Evolutionary conservation across 2,888 invertebrate genomes (phyloP).

Genomic region (Anticlea derivata): DNA sequence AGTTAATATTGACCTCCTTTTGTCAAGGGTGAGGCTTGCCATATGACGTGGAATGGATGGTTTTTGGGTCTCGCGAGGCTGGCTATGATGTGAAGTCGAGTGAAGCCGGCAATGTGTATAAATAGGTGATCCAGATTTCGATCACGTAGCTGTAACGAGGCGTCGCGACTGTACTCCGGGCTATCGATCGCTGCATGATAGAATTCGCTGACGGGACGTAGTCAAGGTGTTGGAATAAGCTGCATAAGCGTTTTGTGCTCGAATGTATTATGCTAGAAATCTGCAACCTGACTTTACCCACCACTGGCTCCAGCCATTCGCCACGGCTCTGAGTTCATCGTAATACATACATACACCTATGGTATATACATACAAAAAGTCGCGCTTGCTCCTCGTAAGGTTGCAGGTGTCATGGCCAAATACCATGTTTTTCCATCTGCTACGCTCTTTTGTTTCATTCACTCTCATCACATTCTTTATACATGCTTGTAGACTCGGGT

Average conservation of each 20-base stretch:
- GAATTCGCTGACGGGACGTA: conserved; percentile 48
- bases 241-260: conserved; percentile 39
- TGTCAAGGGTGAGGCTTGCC: conserved; percentile 11
- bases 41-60: conserved; percentile 27
- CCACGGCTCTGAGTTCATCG: too few species aligned
- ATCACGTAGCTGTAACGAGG: conserved; percentile 79
- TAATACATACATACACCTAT: too few species aligned
- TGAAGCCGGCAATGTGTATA: conserved; percentile 74
- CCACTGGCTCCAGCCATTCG: too few species aligned
- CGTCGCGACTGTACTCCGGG: conserved; percentile 65
- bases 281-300: too few species aligned
- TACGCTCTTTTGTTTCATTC: too few species aligned
- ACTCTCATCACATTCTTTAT: too few species aligned
- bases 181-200: conserved; percentile 66
- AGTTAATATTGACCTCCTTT: conserved; percentile 42
- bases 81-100: conserved; percentile 56
- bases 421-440: too few species aligned
- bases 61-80: conserved; percentile 45
- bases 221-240: conserved; percentile 24
- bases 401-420: too few species aligned
- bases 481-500: too few species aligned
- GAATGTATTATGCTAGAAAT: conserved; percentile 9
- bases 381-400: too few species aligned
- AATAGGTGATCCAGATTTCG: conserved; percentile 79
- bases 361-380: too few species aligned